phyloP scores from a whole-genome alignment of 2,797 vertebrate species.

The Valencia hispanica region DNA sequence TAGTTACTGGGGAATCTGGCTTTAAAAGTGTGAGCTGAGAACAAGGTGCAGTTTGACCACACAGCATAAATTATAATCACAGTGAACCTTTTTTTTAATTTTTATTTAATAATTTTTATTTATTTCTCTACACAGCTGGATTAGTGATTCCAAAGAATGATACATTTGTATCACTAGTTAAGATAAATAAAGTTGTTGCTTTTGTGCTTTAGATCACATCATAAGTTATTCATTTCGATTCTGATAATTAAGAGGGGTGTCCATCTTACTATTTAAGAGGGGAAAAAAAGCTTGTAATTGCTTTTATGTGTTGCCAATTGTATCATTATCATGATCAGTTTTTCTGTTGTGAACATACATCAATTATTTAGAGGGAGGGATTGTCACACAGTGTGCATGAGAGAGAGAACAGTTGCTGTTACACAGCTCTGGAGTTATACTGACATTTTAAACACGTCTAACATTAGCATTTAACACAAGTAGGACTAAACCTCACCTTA shows the following conservation, averaged over 20 bases:
- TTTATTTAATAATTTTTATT: too few relatives aligned
- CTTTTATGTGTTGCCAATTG: background rate
- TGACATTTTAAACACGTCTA: background rate
- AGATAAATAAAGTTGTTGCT: background rate
- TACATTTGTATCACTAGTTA: background rate
- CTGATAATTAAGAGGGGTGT: too few relatives aligned
- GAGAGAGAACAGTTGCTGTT: background rate
- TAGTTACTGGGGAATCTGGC: constrained; percentile 12
- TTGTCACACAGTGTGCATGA: background rate
- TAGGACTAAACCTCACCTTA: background rate
- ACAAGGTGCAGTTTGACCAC: constrained; percentile 6
- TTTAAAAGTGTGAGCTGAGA: background rate
- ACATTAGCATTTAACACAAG: background rate
- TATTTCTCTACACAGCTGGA: background rate
- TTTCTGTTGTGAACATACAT: background rate
- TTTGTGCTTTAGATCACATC: background rate
- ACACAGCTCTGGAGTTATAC: background rate
- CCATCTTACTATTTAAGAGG: too few relatives aligned
- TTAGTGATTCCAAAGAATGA: background rate
- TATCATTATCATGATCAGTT: background rate
- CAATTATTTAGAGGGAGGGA: background rate
- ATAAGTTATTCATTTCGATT: background rate
- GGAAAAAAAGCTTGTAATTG: background rate
- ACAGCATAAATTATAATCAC: background rate
- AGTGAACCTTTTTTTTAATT: background rate